Evolutionary conservation across 2,888 invertebrate species (phyloP), one percentile per base, ranked within the genome.

Genomic region (Gastracanthus pulcherrimus): DNA sequence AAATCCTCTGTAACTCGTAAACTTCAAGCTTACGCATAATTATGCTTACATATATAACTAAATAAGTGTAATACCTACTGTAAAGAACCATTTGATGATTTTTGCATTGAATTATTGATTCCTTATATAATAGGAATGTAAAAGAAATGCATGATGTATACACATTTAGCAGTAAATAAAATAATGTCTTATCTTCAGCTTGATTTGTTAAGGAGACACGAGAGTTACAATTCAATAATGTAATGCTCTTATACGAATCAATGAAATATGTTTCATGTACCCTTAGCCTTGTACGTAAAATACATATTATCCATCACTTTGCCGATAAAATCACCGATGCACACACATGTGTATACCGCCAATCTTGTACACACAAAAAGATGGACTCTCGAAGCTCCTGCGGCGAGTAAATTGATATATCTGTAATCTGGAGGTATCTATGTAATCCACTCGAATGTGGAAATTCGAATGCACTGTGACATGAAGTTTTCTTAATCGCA

Each of bases 361-460:
- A n/a, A n/a, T 23, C 3, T 67, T 41, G 19, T 45, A 11, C 11
- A 38, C 51, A 16, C 23, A 36, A 58, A 41, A 23, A 19, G 58
- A 58, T 26, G 38, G 38, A 55, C 38, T 67, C 55, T 38, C 64
- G 19, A 26, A 75, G 45, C 19, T 74, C 23, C 11, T n/a, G 5
- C 16, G 1, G 36, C 51, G 62, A 19, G 66, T 41, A 66, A 66
- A 66, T 75, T 75, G 62, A 76, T 58, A 76, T 41, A 29, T 76
- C 29, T 23, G 23, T 41, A 16, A 41, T 41, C 41, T 16, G 3
- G 45, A 45, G 45, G 16, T 45, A 45, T 45, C 45, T 13, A 5
- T 13, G n/a, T 45, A 45, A 45, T 45, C 13, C 45, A 45, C n/a
- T 45, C n/a, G 45, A 45, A 45, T 45, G 55, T 26, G 19, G 19